phyloP scores from a whole-genome alignment of 2,113 vertebrate genomes.

The Triplophysa tibetana region DNA sequence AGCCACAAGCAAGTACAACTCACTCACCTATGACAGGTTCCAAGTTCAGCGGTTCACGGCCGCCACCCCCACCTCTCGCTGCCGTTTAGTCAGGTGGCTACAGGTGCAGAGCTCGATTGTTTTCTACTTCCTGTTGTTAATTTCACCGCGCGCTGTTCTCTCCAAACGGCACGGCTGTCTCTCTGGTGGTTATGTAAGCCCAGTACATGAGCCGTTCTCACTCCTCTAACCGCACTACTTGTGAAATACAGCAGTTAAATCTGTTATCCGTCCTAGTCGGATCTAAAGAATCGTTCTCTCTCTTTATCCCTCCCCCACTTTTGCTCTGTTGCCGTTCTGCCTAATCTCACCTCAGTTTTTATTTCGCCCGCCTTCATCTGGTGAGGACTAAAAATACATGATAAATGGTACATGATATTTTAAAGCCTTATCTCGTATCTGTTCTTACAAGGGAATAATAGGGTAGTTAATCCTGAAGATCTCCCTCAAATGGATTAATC shows the following conservation, averaged over 20 bases:
- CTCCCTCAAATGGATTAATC: constrained; percentile 83
- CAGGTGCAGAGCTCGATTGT: constrained; percentile 74
- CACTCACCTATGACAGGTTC: constrained; percentile 69
- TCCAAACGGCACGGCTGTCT: constrained; percentile 30
- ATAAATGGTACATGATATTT: constrained; percentile 85
- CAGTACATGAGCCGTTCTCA: constrained; percentile 43
- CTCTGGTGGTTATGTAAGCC: constrained; percentile 64
- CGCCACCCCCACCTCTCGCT: constrained; percentile 62
- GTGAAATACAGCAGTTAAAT: constrained; percentile 56
- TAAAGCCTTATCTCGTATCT: constrained; percentile 81
- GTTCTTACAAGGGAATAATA: constrained; percentile 79
- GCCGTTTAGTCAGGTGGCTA: constrained; percentile 58
- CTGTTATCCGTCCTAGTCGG: constrained; percentile 45
- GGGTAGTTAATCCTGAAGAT: constrained; percentile 83
- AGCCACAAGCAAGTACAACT: constrained; percentile 55
- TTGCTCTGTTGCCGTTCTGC: constrained; percentile 67
- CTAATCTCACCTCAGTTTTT: constrained; percentile 78
- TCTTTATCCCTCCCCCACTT: constrained; percentile 42
- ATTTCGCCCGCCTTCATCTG: constrained; percentile 79
- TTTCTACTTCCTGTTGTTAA: constrained; percentile 72
- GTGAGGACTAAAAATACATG: constrained; percentile 83
- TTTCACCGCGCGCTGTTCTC: constrained; percentile 43
- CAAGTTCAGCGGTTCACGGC: constrained; percentile 61
- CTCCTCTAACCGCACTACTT: constrained; percentile 57
- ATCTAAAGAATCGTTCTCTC: constrained; percentile 49